Conservation (phyloP, 2,888 invertebrate species). For the Formica aserva region DNA sequence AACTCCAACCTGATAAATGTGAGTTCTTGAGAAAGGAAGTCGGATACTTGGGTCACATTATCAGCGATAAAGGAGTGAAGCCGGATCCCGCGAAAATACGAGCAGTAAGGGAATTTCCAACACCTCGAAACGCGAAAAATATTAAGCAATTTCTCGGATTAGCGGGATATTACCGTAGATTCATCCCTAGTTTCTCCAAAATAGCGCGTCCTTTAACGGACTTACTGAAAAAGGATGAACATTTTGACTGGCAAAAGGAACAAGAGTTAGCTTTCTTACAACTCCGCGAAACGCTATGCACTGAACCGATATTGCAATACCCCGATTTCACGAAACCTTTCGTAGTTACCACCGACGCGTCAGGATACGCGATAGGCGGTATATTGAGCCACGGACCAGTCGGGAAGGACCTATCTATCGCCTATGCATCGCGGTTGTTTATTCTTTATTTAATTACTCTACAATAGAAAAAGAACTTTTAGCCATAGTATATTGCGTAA, state of each 20-base stretch:
- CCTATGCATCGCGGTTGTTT: not conserved
- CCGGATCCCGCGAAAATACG: not conserved
- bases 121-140: not conserved
- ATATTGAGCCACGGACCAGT: not conserved
- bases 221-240: not conserved
- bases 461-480: not conserved
- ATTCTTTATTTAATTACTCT: no score
- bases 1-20: not conserved
- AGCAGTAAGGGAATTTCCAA: not conserved
- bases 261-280: not conserved
- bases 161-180: not conserved
- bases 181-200: not conserved
- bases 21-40: not conserved
- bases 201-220: not conserved
- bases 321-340: not conserved
- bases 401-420: not conserved
- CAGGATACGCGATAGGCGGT: not conserved
- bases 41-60: not conserved
- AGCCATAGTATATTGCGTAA: not conserved
- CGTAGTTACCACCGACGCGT: not conserved
- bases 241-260: not conserved
- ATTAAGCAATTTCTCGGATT: not conserved
- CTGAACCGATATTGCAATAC: not conserved
- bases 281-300: not conserved
- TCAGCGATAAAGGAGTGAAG: not conserved